A percentile compares a stretch with the other conserved stretches of the same genome.
Evolutionary conservation across 2,113 vertebrate species (phyloP).

Genomic region (Nerophis lumbriciformis): DNA sequence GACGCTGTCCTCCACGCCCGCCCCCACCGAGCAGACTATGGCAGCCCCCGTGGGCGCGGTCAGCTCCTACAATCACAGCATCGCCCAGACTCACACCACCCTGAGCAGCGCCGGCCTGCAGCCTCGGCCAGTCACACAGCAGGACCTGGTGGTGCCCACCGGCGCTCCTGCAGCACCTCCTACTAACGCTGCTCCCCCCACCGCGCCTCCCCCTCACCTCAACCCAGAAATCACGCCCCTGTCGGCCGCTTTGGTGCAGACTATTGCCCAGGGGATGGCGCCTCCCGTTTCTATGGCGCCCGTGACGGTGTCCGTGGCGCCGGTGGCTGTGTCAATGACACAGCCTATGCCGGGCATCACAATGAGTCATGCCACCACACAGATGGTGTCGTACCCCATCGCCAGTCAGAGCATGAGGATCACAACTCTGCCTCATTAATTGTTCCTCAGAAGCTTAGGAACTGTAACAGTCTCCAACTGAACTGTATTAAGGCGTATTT

Average conservation of each 20-base stretch:
- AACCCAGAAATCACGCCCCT: conserved; percentile 91
- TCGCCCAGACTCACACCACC: conserved; percentile 96
- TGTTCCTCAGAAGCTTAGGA: no score
- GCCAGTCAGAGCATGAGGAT: conserved; percentile 97
- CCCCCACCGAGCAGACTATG: conserved; percentile 85
- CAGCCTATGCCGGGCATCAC: conserved; percentile 89
- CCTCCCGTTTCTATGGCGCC: conserved; percentile 94
- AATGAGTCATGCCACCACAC: conserved; percentile 94
- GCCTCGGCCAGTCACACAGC: conserved; percentile 86
- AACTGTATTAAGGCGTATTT: no score
- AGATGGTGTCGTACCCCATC: conserved; percentile 95
- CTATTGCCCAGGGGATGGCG: conserved; percentile 92
- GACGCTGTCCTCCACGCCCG: conserved; percentile 85
- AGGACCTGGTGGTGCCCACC: conserved; percentile 84
- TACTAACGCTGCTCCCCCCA: conserved; percentile 77
- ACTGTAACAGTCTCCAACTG: no score
- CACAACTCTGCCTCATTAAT: conserved; percentile 84
- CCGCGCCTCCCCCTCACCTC: conserved; percentile 77
- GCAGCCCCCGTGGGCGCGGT: conserved; percentile 84
- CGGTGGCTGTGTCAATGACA: conserved; percentile 92
- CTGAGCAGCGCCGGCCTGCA: conserved; percentile 93
- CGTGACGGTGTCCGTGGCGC: conserved; percentile 90
- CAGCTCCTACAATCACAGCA: conserved; percentile 93
- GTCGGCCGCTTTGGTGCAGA: conserved; percentile 89
- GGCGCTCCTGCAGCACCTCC: conserved; percentile 79